phyloP scores from a whole-genome alignment of 2,113 vertebrate genomes.

The Rafetus swinhoei region DNA sequence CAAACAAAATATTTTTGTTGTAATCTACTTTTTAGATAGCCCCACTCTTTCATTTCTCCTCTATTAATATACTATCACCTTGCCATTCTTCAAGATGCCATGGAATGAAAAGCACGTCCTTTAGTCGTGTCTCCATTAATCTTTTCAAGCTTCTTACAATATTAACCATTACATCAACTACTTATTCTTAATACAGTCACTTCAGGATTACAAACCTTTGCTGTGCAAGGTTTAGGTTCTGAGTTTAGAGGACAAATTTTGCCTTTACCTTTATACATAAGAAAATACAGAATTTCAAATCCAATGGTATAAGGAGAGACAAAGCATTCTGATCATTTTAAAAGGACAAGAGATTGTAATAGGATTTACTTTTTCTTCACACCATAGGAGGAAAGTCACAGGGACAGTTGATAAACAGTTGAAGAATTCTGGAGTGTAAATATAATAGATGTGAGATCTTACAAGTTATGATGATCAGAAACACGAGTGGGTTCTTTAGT shows the following conservation, averaged over 20 bases:
- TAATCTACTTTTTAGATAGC: not conserved
- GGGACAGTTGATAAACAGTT: not conserved
- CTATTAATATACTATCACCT: slow-evolving; percentile 4
- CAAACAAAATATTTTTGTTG: not conserved
- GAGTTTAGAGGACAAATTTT: not conserved
- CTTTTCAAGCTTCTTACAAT: slow-evolving; percentile 22
- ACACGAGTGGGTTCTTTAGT: not conserved
- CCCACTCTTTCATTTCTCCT: slow-evolving; percentile 9
- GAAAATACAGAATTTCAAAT: not conserved
- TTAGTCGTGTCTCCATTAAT: slow-evolving; percentile 37
- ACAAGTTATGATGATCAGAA: not conserved
- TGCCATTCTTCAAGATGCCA: slow-evolving; percentile 13
- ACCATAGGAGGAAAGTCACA: not conserved
- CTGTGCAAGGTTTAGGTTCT: not conserved
- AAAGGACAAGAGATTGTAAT: not conserved
- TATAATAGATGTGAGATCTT: not conserved
- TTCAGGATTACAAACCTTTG: fast-evolving
- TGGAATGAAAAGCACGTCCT: slow-evolving; percentile 25
- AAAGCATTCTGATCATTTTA: not conserved
- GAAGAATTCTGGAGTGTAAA: not conserved
- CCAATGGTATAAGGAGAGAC: not conserved
- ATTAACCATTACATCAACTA: slow-evolving; percentile 29
- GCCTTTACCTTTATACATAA: not conserved
- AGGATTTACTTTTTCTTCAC: not conserved
- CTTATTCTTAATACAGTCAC: not conserved